These are phyloP conservation scores for Gonioctena quinquepunctata DNA, from an alignment of 1,140 invertebrate genomes.

Conservation along the genomic window DNA sequence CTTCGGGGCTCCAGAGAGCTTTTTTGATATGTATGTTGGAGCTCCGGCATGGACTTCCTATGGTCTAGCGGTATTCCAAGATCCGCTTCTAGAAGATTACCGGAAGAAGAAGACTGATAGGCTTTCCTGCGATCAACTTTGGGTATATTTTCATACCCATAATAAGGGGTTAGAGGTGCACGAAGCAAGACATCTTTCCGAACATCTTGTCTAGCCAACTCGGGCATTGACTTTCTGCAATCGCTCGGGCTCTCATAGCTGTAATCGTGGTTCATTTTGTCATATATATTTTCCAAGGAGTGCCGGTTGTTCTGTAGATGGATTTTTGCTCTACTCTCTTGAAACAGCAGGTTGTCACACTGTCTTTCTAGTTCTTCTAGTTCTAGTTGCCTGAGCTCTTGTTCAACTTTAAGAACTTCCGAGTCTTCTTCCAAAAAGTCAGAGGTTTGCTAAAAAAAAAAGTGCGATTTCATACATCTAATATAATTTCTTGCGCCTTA, in stretches of 20 bases:
- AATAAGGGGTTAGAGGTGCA: slow-evolving; percentile 38
- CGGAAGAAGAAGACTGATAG: background rate
- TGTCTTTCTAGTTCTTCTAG: slow-evolving; percentile 77
- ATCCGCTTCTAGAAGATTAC: slow-evolving; percentile 26
- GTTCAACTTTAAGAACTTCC: slow-evolving; percentile 76
- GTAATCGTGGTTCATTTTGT: slow-evolving; percentile 44
- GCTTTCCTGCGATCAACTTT: background rate
- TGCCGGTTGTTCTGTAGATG: slow-evolving; percentile 59
- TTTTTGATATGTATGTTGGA: slow-evolving; percentile 39
- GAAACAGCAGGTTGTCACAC: slow-evolving; percentile 68
- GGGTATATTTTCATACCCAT: slow-evolving; percentile 22
- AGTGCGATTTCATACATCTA: too few relatives aligned
- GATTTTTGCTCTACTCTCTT: slow-evolving; percentile 62
- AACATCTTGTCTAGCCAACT: slow-evolving; percentile 52
- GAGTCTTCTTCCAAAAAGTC: slow-evolving; percentile 53
- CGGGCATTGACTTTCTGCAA: slow-evolving; percentile 72
- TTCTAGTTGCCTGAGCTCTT: slow-evolving; percentile 74
- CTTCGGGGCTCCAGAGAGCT: slow-evolving; percentile 25
- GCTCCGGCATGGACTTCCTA: slow-evolving; percentile 44
- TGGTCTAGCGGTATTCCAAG: slow-evolving; percentile 21
- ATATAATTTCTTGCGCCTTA: too few relatives aligned
- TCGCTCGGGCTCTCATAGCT: slow-evolving; percentile 49
- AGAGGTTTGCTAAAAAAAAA: slow-evolving; percentile 18
- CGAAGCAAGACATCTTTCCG: background rate
- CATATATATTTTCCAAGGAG: slow-evolving; percentile 66